phyloP scores from a whole-genome alignment of 2,113 vertebrate genomes.

The Larimichthys crocea region DNA sequence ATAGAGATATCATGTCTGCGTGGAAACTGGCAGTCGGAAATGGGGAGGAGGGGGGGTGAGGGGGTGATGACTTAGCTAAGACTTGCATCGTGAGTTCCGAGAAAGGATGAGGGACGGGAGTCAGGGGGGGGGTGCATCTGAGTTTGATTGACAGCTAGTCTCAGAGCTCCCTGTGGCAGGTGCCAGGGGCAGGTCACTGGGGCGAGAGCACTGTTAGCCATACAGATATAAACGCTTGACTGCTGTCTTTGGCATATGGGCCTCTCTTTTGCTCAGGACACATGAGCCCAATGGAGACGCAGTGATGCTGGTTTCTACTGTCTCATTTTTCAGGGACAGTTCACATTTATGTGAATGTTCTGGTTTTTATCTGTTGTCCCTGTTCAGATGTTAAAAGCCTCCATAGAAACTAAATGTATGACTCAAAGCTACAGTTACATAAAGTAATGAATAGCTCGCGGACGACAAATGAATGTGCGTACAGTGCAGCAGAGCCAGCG shows the following conservation, averaged over 20 bases:
- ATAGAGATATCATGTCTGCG: constrained; percentile 47
- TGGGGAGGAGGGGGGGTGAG: background rate
- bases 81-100: constrained; percentile 24
- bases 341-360: background rate
- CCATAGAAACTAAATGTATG: background rate
- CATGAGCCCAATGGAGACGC: constrained; percentile 3
- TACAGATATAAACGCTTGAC: constrained; percentile 65
- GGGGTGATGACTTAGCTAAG: constrained; percentile 51
- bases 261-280: constrained; percentile 26
- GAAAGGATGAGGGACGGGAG: background rate
- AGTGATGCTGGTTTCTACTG: constrained; percentile 6
- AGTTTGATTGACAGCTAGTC: constrained; percentile 73
- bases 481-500: background rate
- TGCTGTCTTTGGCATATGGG: constrained; percentile 59
- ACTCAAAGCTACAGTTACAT: background rate
- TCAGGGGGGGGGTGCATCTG: background rate
- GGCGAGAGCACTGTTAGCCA: constrained; percentile 59
- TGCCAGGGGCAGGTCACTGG: constrained; percentile 73
- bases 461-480: background rate
- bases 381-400: constrained; percentile 15
- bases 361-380: background rate
- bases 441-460: constrained; percentile 2
- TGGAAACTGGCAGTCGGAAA: constrained; percentile 32
- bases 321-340: background rate
- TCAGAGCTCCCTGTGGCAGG: constrained; percentile 59